Evolutionary conservation across 2,888 invertebrate genomes (phyloP), one percentile per base, ranked within the genome.

Genomic region (Lathronympha strigana): DNA sequence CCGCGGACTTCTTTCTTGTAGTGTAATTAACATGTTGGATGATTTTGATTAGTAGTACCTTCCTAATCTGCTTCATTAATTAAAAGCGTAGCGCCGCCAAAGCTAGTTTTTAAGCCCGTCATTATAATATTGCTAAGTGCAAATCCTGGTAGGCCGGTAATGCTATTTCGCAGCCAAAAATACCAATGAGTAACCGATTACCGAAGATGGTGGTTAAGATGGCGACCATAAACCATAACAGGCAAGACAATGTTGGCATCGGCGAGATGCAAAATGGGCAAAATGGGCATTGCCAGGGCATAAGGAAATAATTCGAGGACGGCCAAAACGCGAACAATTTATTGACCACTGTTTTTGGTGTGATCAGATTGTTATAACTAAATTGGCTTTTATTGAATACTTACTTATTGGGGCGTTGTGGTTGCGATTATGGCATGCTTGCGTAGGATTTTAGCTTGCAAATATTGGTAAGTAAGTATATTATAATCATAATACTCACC

Each of bases 221-320:
- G 79, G 76, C 76, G 70, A 68, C 75, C 74, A 75, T 81, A 81
- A 82, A 83, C 83, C 81, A 81, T 80, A 83, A 79, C 76, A 68
- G 79, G 76, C 63, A 74, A 76, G 75, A 79, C 78, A 80, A 78
- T 77, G 76, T 77, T 79, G 70, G 75, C 69, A 45, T 45, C 51
- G 55, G 49, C 19, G 57, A 45, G 45, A 57, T 57, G 45, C 57
- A 45, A 62, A 43, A 57, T 63, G 55, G 58, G 43, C 68, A 72
- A 74, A 73, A 73, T 73, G 72, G 67, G 73, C 71, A 76, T 79
- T 79, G 76, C 74, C 71, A 67, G 72, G 76, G 69, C 78, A 78
- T 84, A 88, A 88, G 88, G 88, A 88, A 88, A 88, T 82, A 84
- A 76, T 76, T 69, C 81, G 83, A 84, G 86, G 84, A 78, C 83